Percentiles rank a stretch among this genome's conserved stretches.
Conservation (phyloP, 2,888 invertebrate species). For the Caenorhabditis sp. region DNA sequence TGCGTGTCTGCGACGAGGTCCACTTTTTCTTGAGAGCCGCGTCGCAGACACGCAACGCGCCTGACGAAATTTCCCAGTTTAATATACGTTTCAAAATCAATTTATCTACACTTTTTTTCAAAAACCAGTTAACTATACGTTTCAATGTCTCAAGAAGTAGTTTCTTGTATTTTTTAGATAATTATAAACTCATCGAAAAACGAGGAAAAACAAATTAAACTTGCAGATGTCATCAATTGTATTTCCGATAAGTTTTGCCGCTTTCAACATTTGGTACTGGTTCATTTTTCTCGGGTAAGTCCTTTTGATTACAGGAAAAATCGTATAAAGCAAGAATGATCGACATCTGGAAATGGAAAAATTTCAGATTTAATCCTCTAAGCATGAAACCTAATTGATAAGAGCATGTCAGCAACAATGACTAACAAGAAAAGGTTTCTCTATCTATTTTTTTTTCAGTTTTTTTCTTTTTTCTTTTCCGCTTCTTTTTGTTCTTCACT, state of each 20-base stretch:
- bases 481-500: no score
- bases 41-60: no score
- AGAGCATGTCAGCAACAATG: background rate
- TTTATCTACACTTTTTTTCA: no score
- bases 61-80: no score
- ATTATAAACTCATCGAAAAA: no score
- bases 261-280: constrained; percentile 71
- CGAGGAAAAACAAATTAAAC: no score
- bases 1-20: no score
- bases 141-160: no score
- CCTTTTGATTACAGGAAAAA: no score
- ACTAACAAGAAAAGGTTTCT: background rate
- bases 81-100: no score
- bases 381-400: background rate
- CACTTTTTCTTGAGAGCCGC: no score
- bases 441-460: constrained; percentile 1
- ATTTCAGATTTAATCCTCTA: background rate
- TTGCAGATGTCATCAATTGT: constrained; percentile 63
- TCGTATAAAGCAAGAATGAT: background rate
- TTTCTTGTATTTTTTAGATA: background rate
- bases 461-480: background rate
- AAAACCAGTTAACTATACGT: no score
- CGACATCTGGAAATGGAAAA: background rate
- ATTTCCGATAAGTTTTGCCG: constrained; percentile 65
- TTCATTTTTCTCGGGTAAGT: constrained; percentile 69